These are phyloP conservation scores for Seira musarum DNA, from an alignment of 2,888 invertebrate genomes.

Conservation along the genomic window DNA sequence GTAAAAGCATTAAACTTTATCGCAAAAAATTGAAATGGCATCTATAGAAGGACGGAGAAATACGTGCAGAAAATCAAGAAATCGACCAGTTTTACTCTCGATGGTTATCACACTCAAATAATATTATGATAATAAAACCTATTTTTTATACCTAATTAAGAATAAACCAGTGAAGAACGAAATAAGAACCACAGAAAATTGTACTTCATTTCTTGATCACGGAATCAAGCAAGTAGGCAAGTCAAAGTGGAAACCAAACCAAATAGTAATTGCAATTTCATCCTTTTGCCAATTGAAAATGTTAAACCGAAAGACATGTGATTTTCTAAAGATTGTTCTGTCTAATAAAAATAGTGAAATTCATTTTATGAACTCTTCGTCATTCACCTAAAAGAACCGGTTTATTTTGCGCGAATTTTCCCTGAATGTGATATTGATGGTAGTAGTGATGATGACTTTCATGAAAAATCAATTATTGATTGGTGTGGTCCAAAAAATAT, in stretches of 20 bases:
- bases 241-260: no score
- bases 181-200: neutral
- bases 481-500: neutral
- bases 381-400: slow-evolving; percentile 36
- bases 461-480: neutral
- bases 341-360: no score
- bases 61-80: slow-evolving; percentile 10
- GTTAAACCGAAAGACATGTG: no score
- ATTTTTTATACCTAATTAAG: neutral
- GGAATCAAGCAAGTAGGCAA: slow-evolving; percentile 1
- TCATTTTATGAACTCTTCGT: no score
- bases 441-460: neutral
- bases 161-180: neutral
- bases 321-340: no score
- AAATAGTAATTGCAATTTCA: no score
- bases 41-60: no score
- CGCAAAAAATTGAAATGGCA: no score
- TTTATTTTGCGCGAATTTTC: slow-evolving; percentile 14
- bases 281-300: no score
- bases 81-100: slow-evolving; percentile 39
- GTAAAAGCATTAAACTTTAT: no score
- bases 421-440: no score
- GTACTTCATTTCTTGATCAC: neutral
- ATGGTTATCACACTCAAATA: no score
- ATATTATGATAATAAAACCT: neutral